Base-by-base conservation (phyloP, 2,888 invertebrate genomes). In the Drosophila leonis region DNA sequence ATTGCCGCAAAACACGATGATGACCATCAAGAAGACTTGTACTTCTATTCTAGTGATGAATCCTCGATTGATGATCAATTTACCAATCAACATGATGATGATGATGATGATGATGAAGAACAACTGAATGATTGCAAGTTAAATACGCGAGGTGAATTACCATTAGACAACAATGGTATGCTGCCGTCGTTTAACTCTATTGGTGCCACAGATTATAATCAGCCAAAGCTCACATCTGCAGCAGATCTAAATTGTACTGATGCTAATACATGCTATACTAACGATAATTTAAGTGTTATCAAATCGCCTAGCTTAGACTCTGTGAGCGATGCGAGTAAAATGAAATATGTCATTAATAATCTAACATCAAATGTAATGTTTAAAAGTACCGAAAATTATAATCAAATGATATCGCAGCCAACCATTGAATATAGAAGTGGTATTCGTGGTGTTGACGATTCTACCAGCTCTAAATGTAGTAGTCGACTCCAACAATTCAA, bases 401-500 rank as follows among this genome's bases (percentile, higher is more conserved):
- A 67, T 37, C n/a, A 46, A 63, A 57, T 33, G 33, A 12, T 35
- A 24, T 8, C 56, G 24, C 33, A 61, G 46, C 48, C 51, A 9
- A 72, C 71, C n/a, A 71, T 77, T 65, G 91, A 92, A 65, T 86
- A 91, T 73, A 82, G 74, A 66, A 90, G 84, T 44, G 92, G 92
- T 12, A 71, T 90, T 52, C 86, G 91, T 59, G 70, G 78, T 42
- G 72, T 80, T 27, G 80, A 86, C 15, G 78, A 85, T 60, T 75
- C 75, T 33, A 61, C 80, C 35, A 24, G 15, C 5, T 85, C 80
- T 52, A 81, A 80, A 41, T 76, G 81, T 35, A 48, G 82, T 33
- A 56, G 80, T 72, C 65, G 48, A 51, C 74, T 83, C 42, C 91
- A 92, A 67, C 79, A 92, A 91, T 99, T 98, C 94, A 95, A 96